phyloP scores from a whole-genome alignment of 2,888 invertebrate species.

The Drosophila acutilabella region DNA sequence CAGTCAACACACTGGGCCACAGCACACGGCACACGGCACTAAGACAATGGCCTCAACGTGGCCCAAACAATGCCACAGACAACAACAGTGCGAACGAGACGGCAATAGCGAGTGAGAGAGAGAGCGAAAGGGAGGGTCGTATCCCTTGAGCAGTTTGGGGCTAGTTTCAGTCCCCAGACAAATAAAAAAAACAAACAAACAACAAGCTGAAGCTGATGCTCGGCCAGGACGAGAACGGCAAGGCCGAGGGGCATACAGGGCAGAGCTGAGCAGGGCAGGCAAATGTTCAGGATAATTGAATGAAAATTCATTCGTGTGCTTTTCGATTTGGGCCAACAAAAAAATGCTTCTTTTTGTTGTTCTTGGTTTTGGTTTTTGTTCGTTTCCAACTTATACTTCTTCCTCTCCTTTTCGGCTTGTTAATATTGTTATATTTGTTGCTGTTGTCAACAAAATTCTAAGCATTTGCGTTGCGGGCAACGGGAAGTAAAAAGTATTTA shows the following conservation, averaged over 20 bases:
- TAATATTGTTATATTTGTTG: constrained; percentile 43
- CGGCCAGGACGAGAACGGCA: constrained; percentile 4
- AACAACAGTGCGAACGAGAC: constrained; percentile 1
- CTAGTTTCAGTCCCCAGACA: constrained; percentile 76
- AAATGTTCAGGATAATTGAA: constrained; percentile 78
- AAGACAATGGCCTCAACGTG: constrained; percentile 70
- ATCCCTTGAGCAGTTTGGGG: constrained; percentile 61
- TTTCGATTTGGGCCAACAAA: constrained; percentile 70
- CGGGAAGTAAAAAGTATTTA: constrained; percentile 62
- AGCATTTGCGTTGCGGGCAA: constrained; percentile 47
- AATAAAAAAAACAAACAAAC: constrained; percentile 64
- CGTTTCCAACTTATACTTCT: not conserved
- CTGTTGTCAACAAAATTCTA: constrained; percentile 62
- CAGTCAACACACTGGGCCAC: constrained; percentile 51
- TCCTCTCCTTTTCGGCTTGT: constrained; percentile 17
- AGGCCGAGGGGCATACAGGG: constrained; percentile 3
- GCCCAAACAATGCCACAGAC: constrained; percentile 23
- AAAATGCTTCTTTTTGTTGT: constrained; percentile 34
- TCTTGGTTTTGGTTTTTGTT: constrained; percentile 1
- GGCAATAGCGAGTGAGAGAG: not conserved
- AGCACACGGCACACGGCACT: constrained; percentile 18
- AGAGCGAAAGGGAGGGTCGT: not conserved
- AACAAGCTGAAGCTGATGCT: constrained; percentile 34
- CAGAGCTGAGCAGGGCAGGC: constrained; percentile 16
- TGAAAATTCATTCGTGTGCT: constrained; percentile 80